Evolutionary conservation across 1,140 invertebrate genomes (phyloP).

Genomic region (Thaumatotibia leucotreta): DNA sequence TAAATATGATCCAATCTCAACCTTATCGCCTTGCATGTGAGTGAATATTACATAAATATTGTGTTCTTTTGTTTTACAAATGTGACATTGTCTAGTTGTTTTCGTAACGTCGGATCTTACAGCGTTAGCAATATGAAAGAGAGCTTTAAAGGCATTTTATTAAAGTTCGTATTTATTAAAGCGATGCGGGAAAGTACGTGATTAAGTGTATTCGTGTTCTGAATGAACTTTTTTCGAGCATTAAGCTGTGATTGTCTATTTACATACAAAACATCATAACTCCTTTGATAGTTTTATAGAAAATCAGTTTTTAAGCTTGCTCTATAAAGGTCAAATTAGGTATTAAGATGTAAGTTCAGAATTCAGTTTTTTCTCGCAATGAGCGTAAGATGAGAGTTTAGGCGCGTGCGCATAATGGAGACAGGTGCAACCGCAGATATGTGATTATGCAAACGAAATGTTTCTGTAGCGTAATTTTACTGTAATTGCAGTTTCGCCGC

Average conservation of each 20-base stretch:
- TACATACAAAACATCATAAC: not conserved
- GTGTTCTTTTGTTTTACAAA: not conserved
- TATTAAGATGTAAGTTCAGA: not conserved
- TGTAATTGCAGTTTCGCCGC: not conserved
- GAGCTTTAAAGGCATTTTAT: not conserved
- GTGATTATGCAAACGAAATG: conserved; percentile 10
- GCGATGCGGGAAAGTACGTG: not conserved
- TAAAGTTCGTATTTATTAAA: not conserved
- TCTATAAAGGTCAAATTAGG: not conserved
- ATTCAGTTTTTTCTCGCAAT: not conserved
- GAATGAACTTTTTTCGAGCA: not conserved
- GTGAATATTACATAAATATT: not conserved
- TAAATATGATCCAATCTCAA: not conserved
- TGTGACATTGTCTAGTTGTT: not conserved
- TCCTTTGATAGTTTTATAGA: not conserved
- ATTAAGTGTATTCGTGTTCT: not conserved
- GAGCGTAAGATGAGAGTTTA: not conserved
- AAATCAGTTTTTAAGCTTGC: not conserved
- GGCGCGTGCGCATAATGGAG: conserved; percentile 15
- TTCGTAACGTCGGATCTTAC: not conserved
- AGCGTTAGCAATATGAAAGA: not conserved
- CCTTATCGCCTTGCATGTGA: not conserved
- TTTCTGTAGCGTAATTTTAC: not conserved
- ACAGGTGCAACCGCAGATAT: conserved; percentile 5
- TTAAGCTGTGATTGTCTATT: not conserved